Base-by-base conservation (phyloP, 2,797 vertebrate species). In the Adrianichthys oophorus region DNA sequence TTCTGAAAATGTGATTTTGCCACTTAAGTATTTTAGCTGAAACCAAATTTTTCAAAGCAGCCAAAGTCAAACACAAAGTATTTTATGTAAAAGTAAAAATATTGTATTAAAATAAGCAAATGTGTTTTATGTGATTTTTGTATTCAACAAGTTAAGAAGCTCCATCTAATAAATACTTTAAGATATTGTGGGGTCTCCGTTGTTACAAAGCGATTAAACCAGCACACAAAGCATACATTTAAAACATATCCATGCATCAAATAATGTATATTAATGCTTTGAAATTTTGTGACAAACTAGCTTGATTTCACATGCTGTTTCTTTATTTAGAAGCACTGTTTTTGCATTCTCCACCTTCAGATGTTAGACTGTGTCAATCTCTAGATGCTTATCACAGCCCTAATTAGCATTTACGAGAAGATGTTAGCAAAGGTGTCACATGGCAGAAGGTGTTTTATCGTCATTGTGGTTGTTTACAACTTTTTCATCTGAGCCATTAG, bases 401-500 rank as follows among this genome's bases (percentile, higher is more conserved):
- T 43, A 16, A 26, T 32, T 48, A 8, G 29, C 53, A 45, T 74
- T 56, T 59, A 32, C 4, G 26, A 26, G 12, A 52, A 21, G 32
- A 61, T 68, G 61, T 59, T 45, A 41, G 47, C n/a, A 48, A 37
- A 45, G 14, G 3, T 54, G 21, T 41, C 19, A 48, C 4, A 45
- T 1, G 4, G 50, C 40, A 62, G 21, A 60, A 45, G 17, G 37
- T 42, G 41, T 51, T 52, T 13, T 18, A n/a, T 53, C 29, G 46
- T 66, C 45, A 47, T 13, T 42, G 54, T 43, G 29, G 32, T 26
- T 23, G 55, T 49, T 76, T 95, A 97, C 77, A 99, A 78, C 59
- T 92, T 95, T 82, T 88, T 95, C 96, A 99, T 98, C 75, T 93
- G 95, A 75, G 96, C 94, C 95, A 98, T 98, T 69, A 99, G 89